These are phyloP conservation scores for Emydocephalus ijimae DNA, from an alignment of 2,113 vertebrate genomes.

Conservation along the genomic window DNA sequence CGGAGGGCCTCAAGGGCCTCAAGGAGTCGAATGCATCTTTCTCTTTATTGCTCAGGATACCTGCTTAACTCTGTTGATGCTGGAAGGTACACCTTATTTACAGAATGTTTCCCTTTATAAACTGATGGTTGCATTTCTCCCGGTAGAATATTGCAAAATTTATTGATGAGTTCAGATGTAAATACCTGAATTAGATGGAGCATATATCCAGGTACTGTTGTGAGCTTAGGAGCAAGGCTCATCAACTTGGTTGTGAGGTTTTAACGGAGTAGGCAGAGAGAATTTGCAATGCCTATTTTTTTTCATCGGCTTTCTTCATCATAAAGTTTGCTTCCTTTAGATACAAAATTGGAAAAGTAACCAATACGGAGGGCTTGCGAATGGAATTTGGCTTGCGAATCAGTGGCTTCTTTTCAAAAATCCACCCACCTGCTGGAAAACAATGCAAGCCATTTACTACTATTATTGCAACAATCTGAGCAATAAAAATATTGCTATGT, in stretches of 20 bases:
- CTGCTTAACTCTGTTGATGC: neutral
- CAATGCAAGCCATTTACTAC: neutral
- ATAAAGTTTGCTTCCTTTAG: neutral
- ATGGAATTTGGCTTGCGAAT: neutral
- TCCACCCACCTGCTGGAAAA: neutral
- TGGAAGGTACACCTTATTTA: neutral
- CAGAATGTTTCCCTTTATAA: neutral
- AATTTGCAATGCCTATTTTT: neutral
- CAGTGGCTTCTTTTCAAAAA: neutral
- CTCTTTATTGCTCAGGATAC: neutral
- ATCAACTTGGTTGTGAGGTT: neutral
- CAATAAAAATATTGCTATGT: neutral
- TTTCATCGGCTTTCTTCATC: neutral
- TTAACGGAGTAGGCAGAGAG: neutral
- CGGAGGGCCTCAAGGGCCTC: neutral
- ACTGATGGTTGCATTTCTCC: neutral
- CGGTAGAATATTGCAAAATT: neutral
- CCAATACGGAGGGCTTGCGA: neutral
- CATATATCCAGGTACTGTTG: neutral
- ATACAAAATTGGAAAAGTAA: neutral
- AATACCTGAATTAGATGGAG: neutral
- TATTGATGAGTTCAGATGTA: neutral
- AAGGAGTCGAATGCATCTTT: neutral
- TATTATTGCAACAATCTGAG: neutral
- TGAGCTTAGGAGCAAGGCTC: neutral